Conservation (phyloP, 2,113 vertebrate species). For the Pantherophis guttatus region DNA sequence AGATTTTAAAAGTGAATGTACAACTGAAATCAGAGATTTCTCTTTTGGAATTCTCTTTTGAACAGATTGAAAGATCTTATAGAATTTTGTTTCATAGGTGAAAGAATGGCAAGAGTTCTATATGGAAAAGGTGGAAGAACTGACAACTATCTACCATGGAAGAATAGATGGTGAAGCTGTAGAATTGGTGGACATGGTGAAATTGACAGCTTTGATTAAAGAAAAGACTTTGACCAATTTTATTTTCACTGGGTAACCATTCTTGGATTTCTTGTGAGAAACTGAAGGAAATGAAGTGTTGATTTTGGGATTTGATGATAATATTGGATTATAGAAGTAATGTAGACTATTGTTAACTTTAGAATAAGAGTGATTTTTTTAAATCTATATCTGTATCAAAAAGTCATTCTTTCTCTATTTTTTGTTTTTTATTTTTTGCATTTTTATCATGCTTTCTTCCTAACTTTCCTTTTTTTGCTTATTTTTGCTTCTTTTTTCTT, state of each 20-base stretch:
- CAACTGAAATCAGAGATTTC: not conserved
- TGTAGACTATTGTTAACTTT: too few species aligned
- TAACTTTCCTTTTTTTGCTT: not conserved
- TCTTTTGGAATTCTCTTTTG: not conserved
- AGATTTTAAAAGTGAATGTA: not conserved
- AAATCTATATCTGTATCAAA: not conserved
- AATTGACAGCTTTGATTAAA: not conserved
- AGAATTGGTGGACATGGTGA: not conserved
- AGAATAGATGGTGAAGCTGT: not conserved
- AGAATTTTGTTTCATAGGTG: not conserved
- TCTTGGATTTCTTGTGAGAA: not conserved
- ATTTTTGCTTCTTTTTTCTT: not conserved
- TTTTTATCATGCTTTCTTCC: not conserved
- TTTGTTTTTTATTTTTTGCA: not conserved
- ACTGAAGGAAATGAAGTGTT: not conserved
- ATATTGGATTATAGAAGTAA: not conserved
- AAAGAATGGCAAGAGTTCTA: not conserved
- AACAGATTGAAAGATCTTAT: not conserved
- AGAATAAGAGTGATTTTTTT: not conserved
- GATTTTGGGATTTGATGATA: not conserved
- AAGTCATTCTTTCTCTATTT: not conserved
- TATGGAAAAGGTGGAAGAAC: not conserved
- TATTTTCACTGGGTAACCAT: not conserved
- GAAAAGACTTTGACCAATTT: not conserved
- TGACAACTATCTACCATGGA: not conserved